Conservation (phyloP, 2,797 vertebrate species). For the Mormyrus hasselquistii region DNA sequence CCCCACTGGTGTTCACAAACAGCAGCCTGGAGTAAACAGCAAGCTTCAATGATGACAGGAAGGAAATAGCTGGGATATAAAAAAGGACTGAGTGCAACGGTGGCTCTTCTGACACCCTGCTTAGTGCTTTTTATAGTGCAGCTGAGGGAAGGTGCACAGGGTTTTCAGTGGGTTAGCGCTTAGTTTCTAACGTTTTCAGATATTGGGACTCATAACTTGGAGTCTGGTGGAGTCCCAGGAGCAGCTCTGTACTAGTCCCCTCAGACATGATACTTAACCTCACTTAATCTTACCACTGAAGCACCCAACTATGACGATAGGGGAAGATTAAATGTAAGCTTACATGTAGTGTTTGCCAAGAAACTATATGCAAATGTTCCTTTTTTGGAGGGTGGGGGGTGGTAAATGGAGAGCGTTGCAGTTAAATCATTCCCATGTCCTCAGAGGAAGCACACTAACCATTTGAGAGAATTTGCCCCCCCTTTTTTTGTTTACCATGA, state of each 20-base stretch:
- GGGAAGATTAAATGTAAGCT: neutral
- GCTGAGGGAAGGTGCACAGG: neutral
- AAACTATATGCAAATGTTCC: neutral
- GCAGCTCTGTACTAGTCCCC: neutral
- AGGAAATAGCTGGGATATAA: constrained; percentile 12
- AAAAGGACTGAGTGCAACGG: neutral
- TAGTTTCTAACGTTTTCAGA: neutral
- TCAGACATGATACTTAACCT: neutral
- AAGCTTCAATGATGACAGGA: constrained; percentile 9
- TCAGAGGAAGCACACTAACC: neutral
- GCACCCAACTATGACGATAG: neutral
- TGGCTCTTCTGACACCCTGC: neutral
- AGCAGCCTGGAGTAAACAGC: constrained; percentile 14
- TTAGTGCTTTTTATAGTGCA: constrained; percentile 11
- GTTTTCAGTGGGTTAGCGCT: neutral
- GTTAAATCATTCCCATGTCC: neutral
- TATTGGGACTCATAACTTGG: neutral
- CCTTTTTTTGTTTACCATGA: neutral
- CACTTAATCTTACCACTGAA: constrained; percentile 1
- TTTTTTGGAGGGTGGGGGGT: neutral
- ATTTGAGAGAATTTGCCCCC: neutral
- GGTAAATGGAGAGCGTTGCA: neutral
- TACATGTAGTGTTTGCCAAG: neutral
- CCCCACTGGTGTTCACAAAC: neutral
- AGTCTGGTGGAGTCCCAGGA: neutral